phyloP scores from a whole-genome alignment of 2,888 invertebrate species.

The Halictus quadricinctus region DNA sequence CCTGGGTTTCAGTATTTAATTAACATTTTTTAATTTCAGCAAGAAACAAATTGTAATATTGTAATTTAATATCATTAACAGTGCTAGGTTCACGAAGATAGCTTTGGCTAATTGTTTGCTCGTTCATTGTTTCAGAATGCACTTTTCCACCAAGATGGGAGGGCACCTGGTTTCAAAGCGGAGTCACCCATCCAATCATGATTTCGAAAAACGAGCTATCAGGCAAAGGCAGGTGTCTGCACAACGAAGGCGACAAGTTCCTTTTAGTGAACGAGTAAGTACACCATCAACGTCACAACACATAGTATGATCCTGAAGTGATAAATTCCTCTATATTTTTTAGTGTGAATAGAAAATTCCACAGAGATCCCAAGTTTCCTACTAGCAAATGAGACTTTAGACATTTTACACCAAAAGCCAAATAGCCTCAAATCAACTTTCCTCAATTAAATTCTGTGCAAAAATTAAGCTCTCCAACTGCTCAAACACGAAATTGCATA shows the following conservation, averaged over 20 bases:
- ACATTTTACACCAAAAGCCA: too few relatives aligned
- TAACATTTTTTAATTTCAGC: neutral
- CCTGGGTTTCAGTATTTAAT: too few relatives aligned
- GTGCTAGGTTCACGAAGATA: neutral
- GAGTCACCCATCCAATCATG: conserved; percentile 92
- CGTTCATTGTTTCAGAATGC: conserved; percentile 85
- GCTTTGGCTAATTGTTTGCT: neutral
- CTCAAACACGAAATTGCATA: too few relatives aligned
- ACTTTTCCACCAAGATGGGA: conserved; percentile 93
- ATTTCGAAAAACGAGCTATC: conserved; percentile 92
- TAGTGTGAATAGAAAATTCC: too few relatives aligned
- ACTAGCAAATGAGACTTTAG: too few relatives aligned
- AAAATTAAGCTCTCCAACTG: too few relatives aligned
- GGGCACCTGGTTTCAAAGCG: conserved; percentile 95
- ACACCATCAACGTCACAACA: conserved; percentile 28
- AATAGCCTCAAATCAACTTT: too few relatives aligned
- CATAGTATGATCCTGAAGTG: too few relatives aligned
- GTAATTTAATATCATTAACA: neutral
- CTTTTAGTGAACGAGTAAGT: conserved; percentile 95
- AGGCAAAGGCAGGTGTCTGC: conserved; percentile 93
- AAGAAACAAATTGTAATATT: neutral
- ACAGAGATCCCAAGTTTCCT: too few relatives aligned
- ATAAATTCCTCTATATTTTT: too few relatives aligned
- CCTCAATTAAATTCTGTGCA: too few relatives aligned
- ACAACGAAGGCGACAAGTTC: conserved; percentile 94